These are phyloP conservation scores for Danio jaintianensis DNA, from an alignment of 2,797 vertebrate genomes.

Conservation along the genomic window DNA sequence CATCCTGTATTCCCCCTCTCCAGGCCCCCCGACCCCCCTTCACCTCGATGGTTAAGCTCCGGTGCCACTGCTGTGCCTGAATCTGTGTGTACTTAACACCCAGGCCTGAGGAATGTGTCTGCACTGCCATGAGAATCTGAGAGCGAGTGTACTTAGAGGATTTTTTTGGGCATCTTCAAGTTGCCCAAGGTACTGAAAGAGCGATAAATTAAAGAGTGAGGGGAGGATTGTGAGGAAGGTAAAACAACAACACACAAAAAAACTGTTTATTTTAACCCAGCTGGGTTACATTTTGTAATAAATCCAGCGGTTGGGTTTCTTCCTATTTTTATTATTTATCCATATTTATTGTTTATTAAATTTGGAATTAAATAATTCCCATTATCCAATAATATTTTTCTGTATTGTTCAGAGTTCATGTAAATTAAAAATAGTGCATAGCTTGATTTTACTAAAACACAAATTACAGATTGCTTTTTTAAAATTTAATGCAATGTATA, in stretches of 20 bases:
- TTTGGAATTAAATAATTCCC: no score
- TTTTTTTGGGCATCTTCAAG: constrained; percentile 51
- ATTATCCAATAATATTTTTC: no score
- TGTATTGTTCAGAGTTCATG: no score
- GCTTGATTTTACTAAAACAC: no score
- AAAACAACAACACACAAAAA: constrained; percentile 8
- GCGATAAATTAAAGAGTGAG: constrained; percentile 42
- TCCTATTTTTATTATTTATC: no score
- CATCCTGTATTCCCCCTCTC: constrained; percentile 18
- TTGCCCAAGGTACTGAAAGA: constrained; percentile 46
- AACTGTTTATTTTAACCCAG: no score
- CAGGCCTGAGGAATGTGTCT: constrained; percentile 54
- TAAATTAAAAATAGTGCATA: no score
- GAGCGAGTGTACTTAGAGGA: constrained; percentile 40
- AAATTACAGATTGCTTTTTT: no score
- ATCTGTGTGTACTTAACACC: constrained; percentile 58
- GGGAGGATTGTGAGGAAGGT: constrained; percentile 29
- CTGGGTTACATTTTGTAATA: no score
- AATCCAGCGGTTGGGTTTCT: no score
- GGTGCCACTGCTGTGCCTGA: constrained; percentile 38
- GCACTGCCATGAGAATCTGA: constrained; percentile 45
- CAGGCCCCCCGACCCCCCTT: constrained; percentile 27
- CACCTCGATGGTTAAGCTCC: constrained; percentile 4
- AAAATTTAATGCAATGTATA: no score
- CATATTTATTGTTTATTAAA: no score